Evolutionary conservation across 1,140 invertebrate genomes (phyloP), one percentile per base, ranked within the genome.

Genomic region (Olivierus martensii): DNA sequence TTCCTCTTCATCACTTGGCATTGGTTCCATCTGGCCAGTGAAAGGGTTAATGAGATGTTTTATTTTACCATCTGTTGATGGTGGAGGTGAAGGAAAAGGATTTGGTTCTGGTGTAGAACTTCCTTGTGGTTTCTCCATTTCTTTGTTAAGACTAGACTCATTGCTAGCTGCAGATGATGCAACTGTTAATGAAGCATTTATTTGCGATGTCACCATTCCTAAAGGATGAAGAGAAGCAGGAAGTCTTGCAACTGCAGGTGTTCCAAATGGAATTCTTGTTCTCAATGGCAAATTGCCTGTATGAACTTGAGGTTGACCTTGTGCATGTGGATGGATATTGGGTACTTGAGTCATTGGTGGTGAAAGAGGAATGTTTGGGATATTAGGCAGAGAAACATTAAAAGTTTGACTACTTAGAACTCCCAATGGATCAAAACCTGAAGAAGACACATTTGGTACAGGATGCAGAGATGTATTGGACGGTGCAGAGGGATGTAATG

Each of bases 31-130:
- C 58, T 84, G 79, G 12, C 87, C 87, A 5, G 87, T 89, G 56
- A 87, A 73, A 4, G 87, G 87, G 73, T 90, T 92, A 35, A 90
- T 85, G 3, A 90, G 76, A 71, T 84, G 83, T 62, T 84, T 80
- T 44, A 79, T 72, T 55, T 60, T 63, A 42, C 42, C 58, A 52
- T 50, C 77, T 74, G 60, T 80, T 77, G 53, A 52, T 17, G 52
- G 48, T 37, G 56, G 56, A 36, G 59, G 57, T 37, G 59, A 58
- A 37, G 59, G 58, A 46, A 55, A 61, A 37, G 59, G 59, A 35
- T 51, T 59, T 14, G 54, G 51, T 41, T 56, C 54, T 21, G 54
- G 54, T 15, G 54, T 56, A 19, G 54, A 56, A 37, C 45, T 56
- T 18, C 54, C 48, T 14, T 49, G 28, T 28, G 28, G 28, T 9